A percentile compares a stretch with the other conserved stretches of the same genome.
These are phyloP conservation scores for Tuta absoluta DNA, from an alignment of 2,888 invertebrate species.

Conservation along the genomic window DNA sequence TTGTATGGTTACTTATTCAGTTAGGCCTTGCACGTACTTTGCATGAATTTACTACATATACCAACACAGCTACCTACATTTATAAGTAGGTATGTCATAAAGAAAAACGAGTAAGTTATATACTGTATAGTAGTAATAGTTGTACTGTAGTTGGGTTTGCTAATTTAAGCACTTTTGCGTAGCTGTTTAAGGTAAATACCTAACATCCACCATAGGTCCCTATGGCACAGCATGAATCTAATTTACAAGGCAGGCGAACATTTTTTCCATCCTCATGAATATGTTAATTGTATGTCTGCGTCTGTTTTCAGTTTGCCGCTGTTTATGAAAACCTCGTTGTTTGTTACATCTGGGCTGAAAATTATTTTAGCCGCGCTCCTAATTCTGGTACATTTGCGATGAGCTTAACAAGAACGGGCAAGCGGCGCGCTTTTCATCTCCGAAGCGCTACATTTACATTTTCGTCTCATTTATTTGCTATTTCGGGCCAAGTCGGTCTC, in stretches of 20 bases:
- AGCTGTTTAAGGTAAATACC: not conserved
- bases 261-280: slow-evolving; percentile 29
- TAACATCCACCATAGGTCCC: slow-evolving; percentile 12
- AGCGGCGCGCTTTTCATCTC: slow-evolving; percentile 79
- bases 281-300: slow-evolving; percentile 27
- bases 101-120: no score
- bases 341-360: slow-evolving; percentile 73
- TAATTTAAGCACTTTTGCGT: not conserved
- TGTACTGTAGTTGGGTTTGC: no score
- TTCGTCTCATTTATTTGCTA: slow-evolving; percentile 82
- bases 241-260: slow-evolving; percentile 28
- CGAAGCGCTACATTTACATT: slow-evolving; percentile 81
- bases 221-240: slow-evolving; percentile 13
- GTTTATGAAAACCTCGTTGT: slow-evolving; percentile 44
- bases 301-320: slow-evolving; percentile 34
- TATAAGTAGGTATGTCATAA: no score
- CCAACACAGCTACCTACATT: no score
- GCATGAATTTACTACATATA: no score
- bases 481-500: slow-evolving; percentile 69
- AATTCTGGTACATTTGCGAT: slow-evolving; percentile 80
- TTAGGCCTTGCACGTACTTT: no score
- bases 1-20: no score
- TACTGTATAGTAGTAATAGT: no score
- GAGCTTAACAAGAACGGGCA: slow-evolving; percentile 77
- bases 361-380: slow-evolving; percentile 76